phyloP scores from a whole-genome alignment of 2,113 vertebrate species.

The Buteo buteo region DNA sequence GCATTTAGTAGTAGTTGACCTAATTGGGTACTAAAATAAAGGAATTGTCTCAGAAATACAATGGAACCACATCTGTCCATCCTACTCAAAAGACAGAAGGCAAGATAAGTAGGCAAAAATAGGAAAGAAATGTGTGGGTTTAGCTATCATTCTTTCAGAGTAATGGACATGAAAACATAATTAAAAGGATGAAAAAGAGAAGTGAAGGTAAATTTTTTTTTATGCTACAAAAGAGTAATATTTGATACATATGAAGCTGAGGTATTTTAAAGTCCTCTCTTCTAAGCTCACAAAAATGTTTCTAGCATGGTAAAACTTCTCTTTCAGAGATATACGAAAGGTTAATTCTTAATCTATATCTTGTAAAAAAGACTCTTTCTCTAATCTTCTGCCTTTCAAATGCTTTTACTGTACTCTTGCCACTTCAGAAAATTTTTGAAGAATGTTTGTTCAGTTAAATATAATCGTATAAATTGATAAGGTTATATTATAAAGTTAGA shows the following conservation, averaged over 20 bases:
- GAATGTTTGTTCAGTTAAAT: not conserved
- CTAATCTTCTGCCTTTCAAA: not conserved
- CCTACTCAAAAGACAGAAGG: not conserved
- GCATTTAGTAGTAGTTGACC: not conserved
- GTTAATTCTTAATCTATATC: not conserved
- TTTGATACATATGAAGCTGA: not conserved
- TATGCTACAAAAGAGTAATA: not conserved
- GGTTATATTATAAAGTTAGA: not conserved
- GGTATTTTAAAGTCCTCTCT: not conserved
- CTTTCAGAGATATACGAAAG: not conserved
- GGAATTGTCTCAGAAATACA: not conserved
- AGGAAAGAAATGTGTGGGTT: not conserved
- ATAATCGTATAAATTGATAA: not conserved
- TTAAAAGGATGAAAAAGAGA: not conserved
- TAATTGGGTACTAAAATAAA: not conserved
- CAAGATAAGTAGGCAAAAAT: not conserved
- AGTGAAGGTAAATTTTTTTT: not conserved
- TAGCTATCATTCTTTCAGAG: not conserved
- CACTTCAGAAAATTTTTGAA: not conserved
- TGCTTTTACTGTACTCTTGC: not conserved
- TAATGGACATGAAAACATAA: not conserved
- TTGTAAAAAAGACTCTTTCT: not conserved
- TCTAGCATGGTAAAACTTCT: not conserved
- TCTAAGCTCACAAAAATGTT: not conserved
- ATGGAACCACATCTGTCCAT: not conserved